Evolutionary conservation across 2,888 invertebrate genomes (phyloP), one percentile per base, ranked within the genome.

Genomic region (Nomada ruficornis): DNA sequence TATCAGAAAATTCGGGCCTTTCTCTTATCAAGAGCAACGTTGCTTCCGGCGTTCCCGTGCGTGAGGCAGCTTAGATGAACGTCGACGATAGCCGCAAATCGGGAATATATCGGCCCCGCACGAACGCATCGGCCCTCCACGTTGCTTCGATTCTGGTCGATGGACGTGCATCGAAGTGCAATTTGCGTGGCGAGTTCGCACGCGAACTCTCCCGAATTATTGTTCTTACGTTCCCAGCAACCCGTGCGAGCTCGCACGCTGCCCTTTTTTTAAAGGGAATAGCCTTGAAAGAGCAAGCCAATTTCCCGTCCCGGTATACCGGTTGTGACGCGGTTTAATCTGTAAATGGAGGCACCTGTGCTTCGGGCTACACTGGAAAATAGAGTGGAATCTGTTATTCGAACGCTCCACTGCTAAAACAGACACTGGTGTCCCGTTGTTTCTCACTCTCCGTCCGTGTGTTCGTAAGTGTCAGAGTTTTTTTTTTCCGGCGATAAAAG

Each of bases 201-300:
- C 47, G 47, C 15, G 64, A 76, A 64, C 36, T 76, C 64, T 64
- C 44, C 36, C 42, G 70, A 13, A 65, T 72, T 62, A 71, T 77
- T 62, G 62, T 67, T 20, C 55, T 62, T 42, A 59, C 52, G 42
- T 36, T 65, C 42, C 20, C 18, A 15, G 42, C 29, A 20, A 23
- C 36, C 44, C 26, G 47, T 47, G 3, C 50, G n/a, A 36, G 47
- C 59, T 44, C 65, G 57, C 54, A 23, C 23, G 36, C 20, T 67
- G 36, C 60, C 13, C 42, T 54, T 59, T 80, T 75, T 63, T 82
- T 80, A 80, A 81, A 81, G 81, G 69, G 81, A 80, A 80, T 64
- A 69, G 74, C 11, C 20, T 10, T 20, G 64, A 50, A 50, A 55
- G 67, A 26, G 15, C 50, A 7, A 26, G 52, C 67, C 59, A 52